phyloP scores from a whole-genome alignment of 1,140 invertebrate genomes.

The Euura lappo region DNA sequence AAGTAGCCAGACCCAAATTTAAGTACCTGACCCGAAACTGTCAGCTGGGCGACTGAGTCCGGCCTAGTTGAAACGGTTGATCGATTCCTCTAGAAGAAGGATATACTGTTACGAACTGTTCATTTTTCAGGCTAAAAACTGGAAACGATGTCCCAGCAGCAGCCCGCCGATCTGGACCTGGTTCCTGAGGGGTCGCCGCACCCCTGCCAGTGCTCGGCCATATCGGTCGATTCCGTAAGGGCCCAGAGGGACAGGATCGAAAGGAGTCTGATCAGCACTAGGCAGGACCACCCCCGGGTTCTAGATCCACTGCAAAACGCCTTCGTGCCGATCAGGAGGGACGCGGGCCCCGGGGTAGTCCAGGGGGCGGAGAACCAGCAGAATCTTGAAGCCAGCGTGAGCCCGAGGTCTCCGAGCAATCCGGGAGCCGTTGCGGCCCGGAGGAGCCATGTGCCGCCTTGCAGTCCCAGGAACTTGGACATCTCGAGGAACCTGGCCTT shows the following conservation, averaged over 20 bases:
- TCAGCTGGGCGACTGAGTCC: too few species aligned
- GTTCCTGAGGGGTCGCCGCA: constrained; percentile 34
- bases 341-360: constrained; percentile 30
- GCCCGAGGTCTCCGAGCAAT: constrained; percentile 26
- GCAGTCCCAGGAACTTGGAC: constrained; percentile 36
- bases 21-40: too few species aligned
- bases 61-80: too few species aligned
- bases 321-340: constrained; percentile 39
- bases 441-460: constrained; percentile 32
- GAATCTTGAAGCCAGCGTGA: constrained; percentile 31
- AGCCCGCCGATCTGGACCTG: constrained; percentile 33
- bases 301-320: constrained; percentile 35
- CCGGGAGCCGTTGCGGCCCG: constrained; percentile 23
- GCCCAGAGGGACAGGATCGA: constrained; percentile 34
- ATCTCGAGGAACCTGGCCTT: constrained; percentile 37
- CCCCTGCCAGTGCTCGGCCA: constrained; percentile 39
- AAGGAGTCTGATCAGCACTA: constrained; percentile 34
- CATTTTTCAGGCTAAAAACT: too few species aligned
- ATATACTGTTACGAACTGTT: too few species aligned
- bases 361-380: constrained; percentile 33
- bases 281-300: constrained; percentile 34
- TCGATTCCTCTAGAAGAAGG: too few species aligned
- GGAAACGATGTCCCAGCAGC: not conserved
- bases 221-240: constrained; percentile 34
- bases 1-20: too few species aligned